Evolutionary conservation across 2,113 vertebrate genomes (phyloP), one percentile per base, ranked within the genome.

Genomic region (Misgurnus mizolepis): DNA sequence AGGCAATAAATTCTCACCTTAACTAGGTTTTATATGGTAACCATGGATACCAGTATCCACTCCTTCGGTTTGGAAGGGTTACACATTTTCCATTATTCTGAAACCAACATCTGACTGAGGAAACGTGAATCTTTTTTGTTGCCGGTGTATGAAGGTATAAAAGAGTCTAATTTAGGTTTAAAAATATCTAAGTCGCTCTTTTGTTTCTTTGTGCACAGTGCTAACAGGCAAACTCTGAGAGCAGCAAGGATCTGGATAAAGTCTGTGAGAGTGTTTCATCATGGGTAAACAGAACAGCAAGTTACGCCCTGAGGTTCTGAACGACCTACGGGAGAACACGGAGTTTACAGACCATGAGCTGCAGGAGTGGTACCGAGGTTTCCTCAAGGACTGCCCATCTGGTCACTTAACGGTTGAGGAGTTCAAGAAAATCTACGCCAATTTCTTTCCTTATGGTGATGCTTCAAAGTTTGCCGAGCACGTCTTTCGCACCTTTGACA

Each of bases 201-300:
- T 50, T 64, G 18, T 34, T 81, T 72, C 47, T 55, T 76, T 50
- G 5, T 58, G 10, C 18, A 82, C 66, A 49, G 39, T 10, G 18
- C 56, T 61, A 18, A 47, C 22, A 73, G 64, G 43, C 45, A 62
- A 11, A 53, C 43, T 5, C 45, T n/a, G 56, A 56, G 79, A 82
- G 68, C 49, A 81, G 62, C 39, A 22, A 34, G 18, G 53, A 34
- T 40, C 66, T 67, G 71, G 55, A 47, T 55, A 65, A 5, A 49
- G 67, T 39, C 50, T 15, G 50, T 40, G 12, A 9, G 22, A 80
- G 47, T 22, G 40, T 18, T 17, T 27, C 43, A 71, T 79, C 87
- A 94, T 94, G 93, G 93, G 93, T 67, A 94, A 94, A 84, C 92
- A 94, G 84, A 94, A 94, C 87, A 94, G 92, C 88, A 94, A 94